phyloP scores from a whole-genome alignment of 2,888 invertebrate species.

The Drosophila mimetica region DNA sequence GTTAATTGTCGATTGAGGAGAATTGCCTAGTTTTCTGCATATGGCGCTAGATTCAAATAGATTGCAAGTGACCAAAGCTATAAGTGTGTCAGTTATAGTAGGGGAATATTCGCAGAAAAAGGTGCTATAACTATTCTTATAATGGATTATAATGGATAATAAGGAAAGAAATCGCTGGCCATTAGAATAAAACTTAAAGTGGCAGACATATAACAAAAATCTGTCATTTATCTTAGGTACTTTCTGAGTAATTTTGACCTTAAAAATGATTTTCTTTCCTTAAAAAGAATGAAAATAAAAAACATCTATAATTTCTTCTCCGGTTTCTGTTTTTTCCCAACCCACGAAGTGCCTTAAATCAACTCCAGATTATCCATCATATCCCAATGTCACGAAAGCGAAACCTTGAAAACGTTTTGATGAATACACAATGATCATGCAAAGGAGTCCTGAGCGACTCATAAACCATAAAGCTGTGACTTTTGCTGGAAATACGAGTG shows the following conservation, averaged over 20 bases:
- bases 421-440: conserved; percentile 42
- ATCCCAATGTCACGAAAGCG: conserved; percentile 13
- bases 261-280: no score
- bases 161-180: not conserved
- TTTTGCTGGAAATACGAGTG: not conserved
- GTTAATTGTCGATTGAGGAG: conserved; percentile 63
- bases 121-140: conserved; percentile 10
- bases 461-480: conserved; percentile 58
- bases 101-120: not conserved
- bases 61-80: conserved; percentile 36
- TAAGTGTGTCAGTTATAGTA: conserved; percentile 14
- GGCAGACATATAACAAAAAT: not conserved
- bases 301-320: no score
- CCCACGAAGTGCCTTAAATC: conserved; percentile 28
- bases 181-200: not conserved
- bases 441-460: conserved; percentile 47
- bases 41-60: conserved; percentile 16
- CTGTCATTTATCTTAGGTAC: not conserved
- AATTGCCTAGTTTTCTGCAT: conserved; percentile 31
- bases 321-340: no score
- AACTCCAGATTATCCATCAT: conserved; percentile 30
- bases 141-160: conserved; percentile 10
- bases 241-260: not conserved
- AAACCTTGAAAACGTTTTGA: conserved; percentile 53
- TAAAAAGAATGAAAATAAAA: no score